Evolutionary conservation across 1,140 invertebrate species (phyloP).

Genomic region (Pemphigus obesinymphae): DNA sequence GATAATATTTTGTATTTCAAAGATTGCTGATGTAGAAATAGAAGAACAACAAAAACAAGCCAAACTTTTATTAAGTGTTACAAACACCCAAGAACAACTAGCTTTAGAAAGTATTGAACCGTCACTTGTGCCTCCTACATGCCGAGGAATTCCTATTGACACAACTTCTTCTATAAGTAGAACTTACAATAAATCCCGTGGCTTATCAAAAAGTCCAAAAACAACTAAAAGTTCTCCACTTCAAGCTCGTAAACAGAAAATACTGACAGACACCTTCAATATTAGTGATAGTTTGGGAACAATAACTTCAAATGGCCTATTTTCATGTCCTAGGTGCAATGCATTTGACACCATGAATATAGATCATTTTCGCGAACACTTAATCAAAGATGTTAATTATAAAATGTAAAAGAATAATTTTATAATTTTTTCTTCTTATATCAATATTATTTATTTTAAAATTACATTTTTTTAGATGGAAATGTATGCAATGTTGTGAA

Average conservation of each 20-base stretch:
- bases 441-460: background rate
- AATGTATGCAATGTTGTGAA: conserved; percentile 20
- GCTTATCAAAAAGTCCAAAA: conserved; percentile 9
- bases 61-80: background rate
- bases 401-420: conserved; percentile 1
- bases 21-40: background rate
- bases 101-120: conserved; percentile 35
- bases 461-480: background rate
- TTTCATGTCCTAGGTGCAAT: conserved; percentile 2
- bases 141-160: conserved; percentile 32
- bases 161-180: background rate
- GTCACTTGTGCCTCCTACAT: background rate
- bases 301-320: background rate
- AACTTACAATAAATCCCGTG: background rate
- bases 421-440: background rate
- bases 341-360: background rate
- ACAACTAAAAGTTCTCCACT: background rate
- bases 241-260: background rate
- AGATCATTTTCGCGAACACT: background rate
- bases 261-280: background rate
- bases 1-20: background rate
- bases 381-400: conserved; percentile 13
- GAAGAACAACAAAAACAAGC: background rate
- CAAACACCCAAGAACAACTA: background rate
- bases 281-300: background rate